Conservation (phyloP, 2,113 vertebrate species). For the Mesitornis unicolor region DNA sequence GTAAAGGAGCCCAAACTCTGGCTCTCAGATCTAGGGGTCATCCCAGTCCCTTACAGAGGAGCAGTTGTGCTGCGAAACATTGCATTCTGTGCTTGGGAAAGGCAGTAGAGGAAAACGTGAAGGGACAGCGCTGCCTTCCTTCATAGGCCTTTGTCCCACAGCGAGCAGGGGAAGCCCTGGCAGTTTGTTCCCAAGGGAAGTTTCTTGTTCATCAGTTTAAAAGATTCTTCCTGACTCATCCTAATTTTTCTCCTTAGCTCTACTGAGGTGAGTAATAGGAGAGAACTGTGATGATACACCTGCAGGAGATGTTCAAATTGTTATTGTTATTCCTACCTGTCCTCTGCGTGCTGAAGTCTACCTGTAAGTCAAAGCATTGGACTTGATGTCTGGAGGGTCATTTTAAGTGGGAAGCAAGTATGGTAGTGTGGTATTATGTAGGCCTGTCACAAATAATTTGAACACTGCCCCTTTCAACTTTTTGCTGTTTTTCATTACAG, state of each 20-base stretch:
- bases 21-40: not conserved
- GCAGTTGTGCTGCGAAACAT: not conserved
- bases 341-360: not conserved
- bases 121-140: not conserved
- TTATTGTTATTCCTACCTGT: not conserved
- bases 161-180: not conserved
- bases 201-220: not conserved
- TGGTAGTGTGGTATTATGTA: not conserved
- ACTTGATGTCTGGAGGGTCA: accelerated
- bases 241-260: not conserved
- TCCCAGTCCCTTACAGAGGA: not conserved
- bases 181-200: not conserved
- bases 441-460: not conserved
- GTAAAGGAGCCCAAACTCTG: not conserved
- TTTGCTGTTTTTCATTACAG: not conserved
- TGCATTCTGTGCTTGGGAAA: not conserved
- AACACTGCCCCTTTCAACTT: not conserved
- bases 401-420: not conserved
- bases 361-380: not conserved
- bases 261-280: too few relatives aligned
- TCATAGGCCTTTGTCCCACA: not conserved
- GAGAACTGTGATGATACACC: not conserved
- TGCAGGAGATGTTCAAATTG: not conserved
- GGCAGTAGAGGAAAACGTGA: not conserved
- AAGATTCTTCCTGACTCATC: not conserved